Percentiles rank a stretch among this genome's conserved stretches.
Evolutionary conservation across 2,113 vertebrate genomes (phyloP).

Genomic region (Falco punctatus): DNA sequence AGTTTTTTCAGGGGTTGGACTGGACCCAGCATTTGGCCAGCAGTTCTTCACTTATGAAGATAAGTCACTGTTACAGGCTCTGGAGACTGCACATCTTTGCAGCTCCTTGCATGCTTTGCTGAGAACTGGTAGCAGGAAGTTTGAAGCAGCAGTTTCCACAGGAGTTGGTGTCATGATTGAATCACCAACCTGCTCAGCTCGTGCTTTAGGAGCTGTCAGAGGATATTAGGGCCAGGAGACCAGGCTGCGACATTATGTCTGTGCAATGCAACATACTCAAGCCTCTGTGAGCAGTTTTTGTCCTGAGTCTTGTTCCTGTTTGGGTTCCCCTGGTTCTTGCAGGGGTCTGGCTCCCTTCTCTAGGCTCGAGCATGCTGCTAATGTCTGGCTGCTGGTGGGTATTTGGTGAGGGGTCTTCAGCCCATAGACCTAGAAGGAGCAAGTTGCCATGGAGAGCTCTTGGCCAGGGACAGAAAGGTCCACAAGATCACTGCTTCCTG

Average conservation of each 20-base stretch:
- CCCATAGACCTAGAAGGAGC: not conserved
- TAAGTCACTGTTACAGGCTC: not conserved
- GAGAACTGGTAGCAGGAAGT: not conserved
- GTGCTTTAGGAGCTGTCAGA: constrained; percentile 43
- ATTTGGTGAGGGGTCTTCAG: not conserved
- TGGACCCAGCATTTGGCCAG: not conserved
- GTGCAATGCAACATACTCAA: not conserved
- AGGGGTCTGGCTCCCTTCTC: not conserved
- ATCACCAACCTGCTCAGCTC: not conserved
- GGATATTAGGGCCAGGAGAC: not conserved
- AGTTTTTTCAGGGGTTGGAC: not conserved
- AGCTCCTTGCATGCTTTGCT: not conserved
- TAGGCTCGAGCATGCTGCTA: not conserved
- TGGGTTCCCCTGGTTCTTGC: not conserved
- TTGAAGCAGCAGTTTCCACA: not conserved
- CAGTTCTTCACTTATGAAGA: not conserved
- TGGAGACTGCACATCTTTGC: not conserved
- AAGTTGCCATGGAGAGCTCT: not conserved
- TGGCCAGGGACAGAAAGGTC: not conserved
- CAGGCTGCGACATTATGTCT: not conserved
- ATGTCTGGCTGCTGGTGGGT: not conserved
- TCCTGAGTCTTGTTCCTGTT: not conserved
- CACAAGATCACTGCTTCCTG: not conserved
- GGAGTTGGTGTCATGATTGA: not conserved
- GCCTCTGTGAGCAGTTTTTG: not conserved